Evolutionary conservation across 2,888 invertebrate species (phyloP), one percentile per base, ranked within the genome.

Genomic region (Pherbina coryleti): DNA sequence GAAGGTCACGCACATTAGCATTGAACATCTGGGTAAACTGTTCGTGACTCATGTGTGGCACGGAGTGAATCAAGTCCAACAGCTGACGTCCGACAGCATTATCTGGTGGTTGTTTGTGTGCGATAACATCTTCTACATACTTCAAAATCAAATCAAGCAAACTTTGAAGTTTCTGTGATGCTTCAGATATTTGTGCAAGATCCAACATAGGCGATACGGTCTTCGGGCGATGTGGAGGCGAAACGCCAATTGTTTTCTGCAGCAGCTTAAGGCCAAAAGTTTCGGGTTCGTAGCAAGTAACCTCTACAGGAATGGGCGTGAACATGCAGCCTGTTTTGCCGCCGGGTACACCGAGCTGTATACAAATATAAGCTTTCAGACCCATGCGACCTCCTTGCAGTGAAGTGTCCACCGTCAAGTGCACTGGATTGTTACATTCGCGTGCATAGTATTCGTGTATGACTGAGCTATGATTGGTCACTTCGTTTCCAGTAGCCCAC

Each of bases 401-500:
- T 31, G 96, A 95, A 5, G 98, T 98, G 90, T 99, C 99, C 75
- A 99, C 93, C 17, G 98, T 98, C 83, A 99, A 92, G 90, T 99
- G 98, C 64, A 99, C 95, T 0, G 98, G 98, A 90, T 95, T 95
- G 85, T 95, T 95, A 88, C 97, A 97, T 91, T 98, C 98, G 81
- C 98, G 93, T 14, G 97, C 93, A 90, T 98, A 98, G 91, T 98
- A 98, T 89, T 98, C 98, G 87, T 98, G 98, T 88, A 98, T 98
- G 75, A 98, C 96, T 0, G 97, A 96, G 75, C 98, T 98, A 91
- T 98, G 98, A 87, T 97, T 97, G 0, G 98, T 98, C 60, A 99
- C 97, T 90, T 99, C 98, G 84, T 96, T 95, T 74, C 98, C 98
- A 0, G 99, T 99, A 1, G 98, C 98, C 95, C 95, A 99, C 99